Evolutionary conservation across 2,113 vertebrate species (phyloP), one percentile per base, ranked within the genome.

Genomic region (Rhinolophus sinicus): DNA sequence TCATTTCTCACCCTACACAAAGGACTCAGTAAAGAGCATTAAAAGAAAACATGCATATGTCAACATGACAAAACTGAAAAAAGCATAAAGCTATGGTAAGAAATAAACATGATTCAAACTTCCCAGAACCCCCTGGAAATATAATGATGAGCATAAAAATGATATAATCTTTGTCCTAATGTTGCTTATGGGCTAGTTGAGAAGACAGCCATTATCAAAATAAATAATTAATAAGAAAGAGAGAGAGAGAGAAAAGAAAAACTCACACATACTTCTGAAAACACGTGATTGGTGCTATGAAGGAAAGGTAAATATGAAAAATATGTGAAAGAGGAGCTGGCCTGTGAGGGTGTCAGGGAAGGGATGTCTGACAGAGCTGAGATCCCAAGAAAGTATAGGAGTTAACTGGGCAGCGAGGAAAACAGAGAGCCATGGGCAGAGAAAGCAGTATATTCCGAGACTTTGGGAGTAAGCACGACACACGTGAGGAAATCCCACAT

Each of bases 61-160:
- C 87, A 65, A 69, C 84, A 16, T 96, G 56, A 78, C 12, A 86
- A 92, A 93, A 81, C n/a, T 38, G 40, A 92, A 86, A 54, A 47
- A 86, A 82, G 54, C 24, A 62, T 40, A 40, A 2, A 72, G n/a
- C 38, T 28, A 67, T 85, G 38, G 44, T 6, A 78, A 83, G 50
- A 92, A 93, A 80, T 47, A 90, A 93, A 81, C 24, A 40, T 40
- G 35, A 75, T 22, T 90, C 52, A 80, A 92, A 94, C 60, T 72
- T 90, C 77, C 83, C 77, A 80, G 65, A 88, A 80, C 69, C 22
- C 58, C 15, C n/a, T 62, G 44, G 26, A 19, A 22, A 75, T 73
- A 62, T 40, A 93, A 60, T n/a, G 30, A 65, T 72, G 35, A 30
- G 56, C 24, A 50, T 85, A 56, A 54, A 30, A 81, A 69, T 40